phyloP scores from a whole-genome alignment of 2,113 vertebrate species.

The Mormyrus iriodes region DNA sequence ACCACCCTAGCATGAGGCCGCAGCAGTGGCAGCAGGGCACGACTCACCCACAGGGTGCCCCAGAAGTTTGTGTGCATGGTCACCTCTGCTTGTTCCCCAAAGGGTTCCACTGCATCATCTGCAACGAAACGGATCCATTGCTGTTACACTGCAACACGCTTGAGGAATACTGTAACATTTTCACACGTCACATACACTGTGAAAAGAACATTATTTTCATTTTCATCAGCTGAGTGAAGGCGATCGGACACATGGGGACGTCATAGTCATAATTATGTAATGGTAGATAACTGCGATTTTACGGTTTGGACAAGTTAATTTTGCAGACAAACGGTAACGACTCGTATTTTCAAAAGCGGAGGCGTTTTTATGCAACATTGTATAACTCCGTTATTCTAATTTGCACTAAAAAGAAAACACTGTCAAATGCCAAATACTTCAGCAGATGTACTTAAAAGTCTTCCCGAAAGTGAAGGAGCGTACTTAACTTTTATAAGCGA shows the following conservation, averaged over 20 bases:
- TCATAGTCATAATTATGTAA: background rate
- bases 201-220: background rate
- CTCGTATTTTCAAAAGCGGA: background rate
- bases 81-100: slow-evolving; percentile 50
- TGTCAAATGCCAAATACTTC: background rate
- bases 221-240: background rate
- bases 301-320: background rate
- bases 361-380: background rate
- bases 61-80: slow-evolving; percentile 50
- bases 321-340: background rate
- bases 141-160: background rate
- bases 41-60: slow-evolving; percentile 40
- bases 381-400: background rate
- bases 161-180: background rate
- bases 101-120: slow-evolving; percentile 41
- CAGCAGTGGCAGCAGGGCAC: slow-evolving; percentile 41
- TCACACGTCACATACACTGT: background rate
- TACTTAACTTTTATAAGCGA: slow-evolving; percentile 41
- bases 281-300: background rate
- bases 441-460: background rate
- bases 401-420: background rate
- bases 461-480: background rate
- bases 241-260: background rate
- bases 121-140: background rate
- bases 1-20: slow-evolving; percentile 40